These are phyloP conservation scores for Papilio elwesi DNA, from an alignment of 2,888 invertebrate species.

Conservation along the genomic window DNA sequence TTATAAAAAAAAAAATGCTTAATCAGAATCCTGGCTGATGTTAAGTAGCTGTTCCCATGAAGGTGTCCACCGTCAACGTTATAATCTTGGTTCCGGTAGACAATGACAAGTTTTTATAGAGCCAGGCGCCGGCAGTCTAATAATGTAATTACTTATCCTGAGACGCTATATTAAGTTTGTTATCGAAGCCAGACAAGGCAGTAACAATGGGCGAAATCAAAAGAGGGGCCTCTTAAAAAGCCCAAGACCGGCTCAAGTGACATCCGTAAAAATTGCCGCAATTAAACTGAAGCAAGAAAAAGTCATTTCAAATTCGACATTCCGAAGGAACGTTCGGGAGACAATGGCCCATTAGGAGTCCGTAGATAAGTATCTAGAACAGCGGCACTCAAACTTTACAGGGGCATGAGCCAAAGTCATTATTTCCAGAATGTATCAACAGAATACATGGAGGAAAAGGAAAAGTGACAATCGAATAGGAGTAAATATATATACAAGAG, in stretches of 20 bases:
- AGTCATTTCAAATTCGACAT: constrained; percentile 61
- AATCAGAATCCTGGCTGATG: too few species aligned
- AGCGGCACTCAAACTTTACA: constrained; percentile 24
- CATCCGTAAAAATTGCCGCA: constrained; percentile 79
- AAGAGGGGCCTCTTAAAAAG: constrained; percentile 53
- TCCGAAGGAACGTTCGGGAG: constrained; percentile 59
- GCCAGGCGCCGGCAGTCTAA: constrained; percentile 27
- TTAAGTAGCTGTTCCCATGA: too few species aligned
- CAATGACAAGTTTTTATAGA: constrained; percentile 1
- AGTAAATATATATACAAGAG: too few species aligned
- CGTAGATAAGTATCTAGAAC: constrained; percentile 76
- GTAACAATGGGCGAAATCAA: constrained; percentile 45
- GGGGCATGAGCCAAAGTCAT: constrained; percentile 4
- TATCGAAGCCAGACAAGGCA: constrained; percentile 24
- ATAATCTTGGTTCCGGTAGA: background rate
- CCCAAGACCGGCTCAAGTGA: constrained; percentile 56
- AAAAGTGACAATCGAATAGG: too few species aligned
- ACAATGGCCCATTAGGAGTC: constrained; percentile 80
- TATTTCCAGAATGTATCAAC: too few species aligned
- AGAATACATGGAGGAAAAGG: too few species aligned
- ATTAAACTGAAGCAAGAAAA: constrained; percentile 73
- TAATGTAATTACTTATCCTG: constrained; percentile 31
- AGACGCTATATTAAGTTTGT: background rate
- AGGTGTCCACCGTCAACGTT: too few species aligned
- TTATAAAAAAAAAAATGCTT: too few species aligned